phyloP scores from a whole-genome alignment of 2,113 vertebrate genomes.

The Meles meles region DNA sequence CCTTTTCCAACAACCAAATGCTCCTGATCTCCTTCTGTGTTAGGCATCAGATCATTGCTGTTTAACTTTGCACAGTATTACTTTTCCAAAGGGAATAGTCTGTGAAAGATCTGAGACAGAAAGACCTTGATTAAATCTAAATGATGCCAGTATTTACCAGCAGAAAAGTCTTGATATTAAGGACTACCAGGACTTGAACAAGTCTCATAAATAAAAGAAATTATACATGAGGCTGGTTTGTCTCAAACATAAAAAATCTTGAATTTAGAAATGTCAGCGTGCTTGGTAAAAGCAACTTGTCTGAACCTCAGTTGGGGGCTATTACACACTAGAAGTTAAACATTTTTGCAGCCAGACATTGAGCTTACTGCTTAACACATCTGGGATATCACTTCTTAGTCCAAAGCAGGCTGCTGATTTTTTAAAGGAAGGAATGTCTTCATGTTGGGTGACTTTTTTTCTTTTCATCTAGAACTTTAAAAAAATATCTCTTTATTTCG shows the following conservation, averaged over 20 bases:
- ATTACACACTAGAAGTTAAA: conserved; percentile 39
- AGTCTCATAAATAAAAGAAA: conserved; percentile 52
- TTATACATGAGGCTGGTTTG: conserved; percentile 52
- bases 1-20: not conserved
- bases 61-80: not conserved
- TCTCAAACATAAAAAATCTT: conserved; percentile 55
- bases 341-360: conserved; percentile 52
- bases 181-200: conserved; percentile 28
- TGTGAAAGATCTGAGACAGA: conserved; percentile 8
- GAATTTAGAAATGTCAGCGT: conserved; percentile 39
- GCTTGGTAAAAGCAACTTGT: conserved; percentile 41
- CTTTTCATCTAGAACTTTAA: not conserved
- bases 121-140: conserved; percentile 20
- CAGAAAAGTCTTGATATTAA: not conserved
- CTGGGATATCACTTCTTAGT: conserved; percentile 58
- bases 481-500: not conserved
- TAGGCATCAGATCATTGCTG: not conserved
- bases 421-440: not conserved
- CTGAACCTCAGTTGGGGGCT: conserved; percentile 20
- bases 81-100: conserved; percentile 46
- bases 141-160: not conserved
- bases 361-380: conserved; percentile 28
- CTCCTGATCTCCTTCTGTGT: not conserved
- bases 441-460: not conserved
- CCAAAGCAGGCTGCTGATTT: not conserved